Percentiles rank a stretch among this genome's conserved stretches.
Conservation (phyloP, 1,140 invertebrate genomes). For the Plectus sambesii region DNA sequence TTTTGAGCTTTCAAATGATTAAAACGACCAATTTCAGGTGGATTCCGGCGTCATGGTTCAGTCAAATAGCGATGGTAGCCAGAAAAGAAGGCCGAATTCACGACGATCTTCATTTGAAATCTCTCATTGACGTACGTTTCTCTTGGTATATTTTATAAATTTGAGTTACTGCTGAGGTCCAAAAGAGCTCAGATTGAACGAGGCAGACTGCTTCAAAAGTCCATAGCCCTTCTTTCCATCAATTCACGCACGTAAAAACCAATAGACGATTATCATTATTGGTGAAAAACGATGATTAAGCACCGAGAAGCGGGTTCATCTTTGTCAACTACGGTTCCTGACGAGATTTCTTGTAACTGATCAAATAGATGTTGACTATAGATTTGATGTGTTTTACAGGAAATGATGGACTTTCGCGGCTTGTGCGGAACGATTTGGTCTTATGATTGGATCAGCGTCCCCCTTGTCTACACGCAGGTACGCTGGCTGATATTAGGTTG, state of each 20-base stretch:
- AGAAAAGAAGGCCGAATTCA: constrained; percentile 78
- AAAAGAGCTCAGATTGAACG: too few species aligned
- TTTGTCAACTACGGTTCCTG: too few species aligned
- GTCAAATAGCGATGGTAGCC: constrained; percentile 69
- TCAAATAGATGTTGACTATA: not conserved
- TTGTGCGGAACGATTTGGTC: constrained; percentile 56
- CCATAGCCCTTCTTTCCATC: too few species aligned
- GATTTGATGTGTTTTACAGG: constrained; percentile 37
- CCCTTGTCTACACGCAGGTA: constrained; percentile 52
- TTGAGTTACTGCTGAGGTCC: too few species aligned
- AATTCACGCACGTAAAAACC: too few species aligned
- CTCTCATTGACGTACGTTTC: constrained; percentile 63
- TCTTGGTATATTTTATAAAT: constrained; percentile 3
- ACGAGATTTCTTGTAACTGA: too few species aligned
- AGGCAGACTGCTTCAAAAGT: too few species aligned
- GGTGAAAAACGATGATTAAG: too few species aligned
- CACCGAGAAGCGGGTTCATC: too few species aligned
- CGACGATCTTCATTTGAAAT: constrained; percentile 82
- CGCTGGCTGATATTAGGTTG: constrained; percentile 4
- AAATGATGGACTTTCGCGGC: constrained; percentile 69
- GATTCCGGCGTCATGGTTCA: constrained; percentile 74
- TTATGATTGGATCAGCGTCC: constrained; percentile 53
- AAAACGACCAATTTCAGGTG: constrained; percentile 55
- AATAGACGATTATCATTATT: too few species aligned
- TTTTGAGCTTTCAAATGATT: too few species aligned